Evolutionary conservation across 2,113 vertebrate genomes (phyloP), one percentile per base, ranked within the genome.

Genomic region (Arothron firmamentum): DNA sequence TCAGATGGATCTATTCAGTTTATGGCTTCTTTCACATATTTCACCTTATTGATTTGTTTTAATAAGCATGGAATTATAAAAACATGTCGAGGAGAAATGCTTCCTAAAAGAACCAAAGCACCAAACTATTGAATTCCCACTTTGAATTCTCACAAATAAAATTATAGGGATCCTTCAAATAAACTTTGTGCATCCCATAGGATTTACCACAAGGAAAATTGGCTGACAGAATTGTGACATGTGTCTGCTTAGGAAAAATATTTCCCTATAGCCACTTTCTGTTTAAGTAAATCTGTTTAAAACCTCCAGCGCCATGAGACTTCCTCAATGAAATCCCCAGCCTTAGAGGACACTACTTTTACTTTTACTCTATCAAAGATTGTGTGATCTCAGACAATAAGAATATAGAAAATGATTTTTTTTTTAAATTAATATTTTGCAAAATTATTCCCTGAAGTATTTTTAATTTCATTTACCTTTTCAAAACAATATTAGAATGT

Each of bases 201-300:
- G 72, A 62, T 60, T 77, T 66, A 75, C 61, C 67, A 75, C 64
- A 59, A 82, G 67, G 67, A 65, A 74, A 77, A 79, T 67, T 77
- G 71, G 68, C 70, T 78, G 79, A 74, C 79, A 81, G 81, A 86
- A 77, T 67, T 77, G 70, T 84, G 67, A 81, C 78, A 81, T 76
- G 74, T 72, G 55, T 74, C 81, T 78, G 57, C 55, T 78, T 68
- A 67, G 75, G 71, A 70, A 51, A 56, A 70, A 61, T 64, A 67
- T 69, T 77, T 67, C 62, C 65, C 54, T 48, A 45, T 55, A 68
- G 77, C 71, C 50, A 41, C 65, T 47, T 68, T 75, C 58, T 46
- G 60, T 81, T 84, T 55, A 69, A 82, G 83, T 87, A 85, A 74
- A 80, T 80, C 67, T 54, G 41, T 75, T 60, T 59, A 47, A 78